These are phyloP conservation scores for Neopipo cinnamomea DNA, from an alignment of 2,113 vertebrate species.

Conservation along the genomic window DNA sequence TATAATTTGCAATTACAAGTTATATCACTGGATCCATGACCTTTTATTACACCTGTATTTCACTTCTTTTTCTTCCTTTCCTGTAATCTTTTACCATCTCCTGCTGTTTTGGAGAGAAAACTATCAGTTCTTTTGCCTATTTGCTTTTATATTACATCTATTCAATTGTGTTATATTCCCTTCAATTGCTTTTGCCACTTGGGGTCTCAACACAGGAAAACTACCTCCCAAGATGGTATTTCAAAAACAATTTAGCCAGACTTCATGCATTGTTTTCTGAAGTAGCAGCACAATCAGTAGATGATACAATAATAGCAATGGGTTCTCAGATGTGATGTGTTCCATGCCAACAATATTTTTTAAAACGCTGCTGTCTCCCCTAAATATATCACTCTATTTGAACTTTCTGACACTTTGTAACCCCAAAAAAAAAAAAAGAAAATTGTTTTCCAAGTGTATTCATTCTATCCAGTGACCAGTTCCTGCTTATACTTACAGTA, in stretches of 20 bases:
- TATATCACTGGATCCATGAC: background rate
- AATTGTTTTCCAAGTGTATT: background rate
- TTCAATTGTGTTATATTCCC: conserved; percentile 12
- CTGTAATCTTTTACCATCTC: background rate
- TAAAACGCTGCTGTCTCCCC: background rate
- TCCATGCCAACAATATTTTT: background rate
- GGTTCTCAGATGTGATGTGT: background rate
- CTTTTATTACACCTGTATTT: background rate
- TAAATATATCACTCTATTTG: background rate
- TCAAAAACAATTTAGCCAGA: conserved; percentile 34
- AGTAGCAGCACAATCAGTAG: background rate
- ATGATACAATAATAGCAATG: background rate
- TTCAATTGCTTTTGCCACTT: conserved; percentile 44
- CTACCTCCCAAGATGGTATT: background rate
- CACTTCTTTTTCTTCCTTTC: background rate
- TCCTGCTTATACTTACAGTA: background rate
- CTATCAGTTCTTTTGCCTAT: background rate
- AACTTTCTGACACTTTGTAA: background rate
- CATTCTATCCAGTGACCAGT: background rate
- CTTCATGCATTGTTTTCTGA: background rate
- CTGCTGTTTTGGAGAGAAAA: background rate
- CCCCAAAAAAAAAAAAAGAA: background rate
- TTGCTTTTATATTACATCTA: conserved; percentile 7
- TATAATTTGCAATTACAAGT: background rate
- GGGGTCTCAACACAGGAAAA: conserved; percentile 17